These are phyloP conservation scores for Eupleurogrammus muticus DNA, from an alignment of 2,797 vertebrate species.

Conservation along the genomic window DNA sequence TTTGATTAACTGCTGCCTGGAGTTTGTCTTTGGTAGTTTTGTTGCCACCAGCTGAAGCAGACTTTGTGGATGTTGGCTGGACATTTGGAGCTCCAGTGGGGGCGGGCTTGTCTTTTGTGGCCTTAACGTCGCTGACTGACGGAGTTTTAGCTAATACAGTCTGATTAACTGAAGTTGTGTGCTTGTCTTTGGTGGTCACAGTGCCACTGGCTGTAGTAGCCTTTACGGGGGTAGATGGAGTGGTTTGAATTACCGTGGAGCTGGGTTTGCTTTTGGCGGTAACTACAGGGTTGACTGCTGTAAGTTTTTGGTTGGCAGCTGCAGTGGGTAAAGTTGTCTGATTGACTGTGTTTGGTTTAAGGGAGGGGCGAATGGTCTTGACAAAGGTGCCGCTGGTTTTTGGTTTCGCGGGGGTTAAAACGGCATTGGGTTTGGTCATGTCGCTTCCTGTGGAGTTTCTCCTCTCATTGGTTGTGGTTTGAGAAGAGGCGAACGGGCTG, in stretches of 20 bases:
- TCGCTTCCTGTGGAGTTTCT: constrained; percentile 75
- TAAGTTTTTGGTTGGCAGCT: constrained; percentile 57
- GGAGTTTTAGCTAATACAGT: constrained; percentile 49
- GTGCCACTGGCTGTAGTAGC: constrained; percentile 35
- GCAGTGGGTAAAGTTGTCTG: constrained; percentile 55
- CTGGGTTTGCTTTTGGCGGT: constrained; percentile 57
- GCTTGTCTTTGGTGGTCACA: constrained; percentile 60
- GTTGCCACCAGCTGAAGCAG: constrained; percentile 12
- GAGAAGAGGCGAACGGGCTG: constrained; percentile 77
- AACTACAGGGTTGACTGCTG: constrained; percentile 33
- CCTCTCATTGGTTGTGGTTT: constrained; percentile 75
- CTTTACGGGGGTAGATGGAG: constrained; percentile 49
- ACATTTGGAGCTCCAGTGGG: constrained; percentile 44
- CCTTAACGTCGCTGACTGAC: constrained; percentile 54
- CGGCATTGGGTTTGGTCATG: constrained; percentile 62
- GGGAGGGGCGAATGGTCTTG: constrained; percentile 59
- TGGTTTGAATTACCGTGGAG: constrained; percentile 59
- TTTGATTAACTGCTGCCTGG: constrained; percentile 58
- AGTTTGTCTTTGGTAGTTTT: constrained; percentile 65
- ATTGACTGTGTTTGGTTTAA: constrained; percentile 72
- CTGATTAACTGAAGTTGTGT: constrained; percentile 52
- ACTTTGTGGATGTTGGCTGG: constrained; percentile 51
- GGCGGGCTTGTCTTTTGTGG: constrained; percentile 57
- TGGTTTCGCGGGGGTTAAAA: constrained; percentile 71
- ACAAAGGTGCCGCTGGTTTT: constrained; percentile 66